Conservation (phyloP, 2,797 vertebrate species). For the Argyrosomus regius region DNA sequence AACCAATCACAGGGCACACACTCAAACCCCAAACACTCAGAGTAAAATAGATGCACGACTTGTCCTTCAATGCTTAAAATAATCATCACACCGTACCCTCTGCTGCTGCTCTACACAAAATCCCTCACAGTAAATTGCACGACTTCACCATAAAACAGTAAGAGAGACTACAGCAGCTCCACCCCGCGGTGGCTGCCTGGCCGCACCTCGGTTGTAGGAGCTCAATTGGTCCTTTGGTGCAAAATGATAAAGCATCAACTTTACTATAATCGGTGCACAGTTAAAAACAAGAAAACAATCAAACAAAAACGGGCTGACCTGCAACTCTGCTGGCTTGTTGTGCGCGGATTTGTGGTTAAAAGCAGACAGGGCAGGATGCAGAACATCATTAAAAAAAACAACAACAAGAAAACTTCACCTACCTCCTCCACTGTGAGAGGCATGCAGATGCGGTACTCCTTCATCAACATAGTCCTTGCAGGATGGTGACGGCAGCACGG, state of each 20-base stretch:
- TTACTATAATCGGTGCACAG: conserved; percentile 12
- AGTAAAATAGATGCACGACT: neutral
- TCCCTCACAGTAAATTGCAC: neutral
- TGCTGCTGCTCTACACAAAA: neutral
- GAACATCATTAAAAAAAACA: neutral
- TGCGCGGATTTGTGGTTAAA: rapidly evolving
- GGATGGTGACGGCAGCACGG: conserved; percentile 14
- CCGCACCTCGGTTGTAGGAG: neutral
- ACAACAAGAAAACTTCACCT: conserved; percentile 71
- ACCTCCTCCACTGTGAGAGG: conserved; percentile 98
- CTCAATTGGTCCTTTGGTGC: conserved; percentile 32
- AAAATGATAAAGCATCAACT: conserved; percentile 47
- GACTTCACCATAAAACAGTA: neutral
- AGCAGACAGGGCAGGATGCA: neutral
- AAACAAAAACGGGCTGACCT: neutral
- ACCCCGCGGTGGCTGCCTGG: conserved; percentile 50
- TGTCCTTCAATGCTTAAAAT: conserved; percentile 2
- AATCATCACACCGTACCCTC: neutral
- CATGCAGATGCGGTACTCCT: conserved; percentile 99
- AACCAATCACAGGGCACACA: neutral
- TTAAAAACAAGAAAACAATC: neutral
- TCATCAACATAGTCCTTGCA: conserved; percentile 92
- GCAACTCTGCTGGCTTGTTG: neutral
- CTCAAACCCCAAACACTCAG: neutral
- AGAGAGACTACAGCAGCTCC: conserved; percentile 62